Evolutionary conservation across 2,888 invertebrate genomes (phyloP), one percentile per base, ranked within the genome.

Genomic region (Hypomecis punctinalis): DNA sequence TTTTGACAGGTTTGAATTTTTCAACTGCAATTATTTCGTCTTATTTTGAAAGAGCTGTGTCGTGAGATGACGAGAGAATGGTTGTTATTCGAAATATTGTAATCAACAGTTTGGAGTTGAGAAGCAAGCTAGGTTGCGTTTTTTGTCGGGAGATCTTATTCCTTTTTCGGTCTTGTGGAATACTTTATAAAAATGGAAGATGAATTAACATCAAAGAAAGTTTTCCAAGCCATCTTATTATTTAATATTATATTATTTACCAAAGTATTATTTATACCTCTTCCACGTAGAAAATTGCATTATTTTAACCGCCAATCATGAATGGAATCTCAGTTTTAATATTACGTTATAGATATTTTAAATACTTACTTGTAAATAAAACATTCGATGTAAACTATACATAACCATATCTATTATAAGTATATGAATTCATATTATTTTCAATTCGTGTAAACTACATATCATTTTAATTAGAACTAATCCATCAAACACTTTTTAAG

Each of bases 391-490:
- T 37, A 5, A 51, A 40, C 23, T n/a, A 42, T 5, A 40, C n/a
- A n/a, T 52, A 42, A 33, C 52, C 40, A 52, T 52, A 52, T 52
- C 52, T 52, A 39, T 51, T 5, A 23, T 23, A 39, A 11, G 39
- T 9, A 23, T 49, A 37, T 49, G 6, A 33, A 49, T n/a, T 8
- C 40, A 52, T 52, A 33, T 37, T 55, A 13, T n/a, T 33, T 42
- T 55, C 8, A 39, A 47, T 47, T 56, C 9, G 6, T 47, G 39
- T 82, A 82, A 72, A 72, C 79, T 72, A 88, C 89, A 89, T 90
- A 89, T 90, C 89, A 90, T 88, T 88, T 89, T 84, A 55, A 78
- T 78, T 87, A 88, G 85, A 67, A 77, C 75, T 78, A 77, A 68
- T 69, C 68, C 76, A 70, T 69, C 62, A 3, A 8, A 7, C n/a